Base-by-base conservation (phyloP, 2,113 vertebrate genomes). In the Leptosomus discolor region DNA sequence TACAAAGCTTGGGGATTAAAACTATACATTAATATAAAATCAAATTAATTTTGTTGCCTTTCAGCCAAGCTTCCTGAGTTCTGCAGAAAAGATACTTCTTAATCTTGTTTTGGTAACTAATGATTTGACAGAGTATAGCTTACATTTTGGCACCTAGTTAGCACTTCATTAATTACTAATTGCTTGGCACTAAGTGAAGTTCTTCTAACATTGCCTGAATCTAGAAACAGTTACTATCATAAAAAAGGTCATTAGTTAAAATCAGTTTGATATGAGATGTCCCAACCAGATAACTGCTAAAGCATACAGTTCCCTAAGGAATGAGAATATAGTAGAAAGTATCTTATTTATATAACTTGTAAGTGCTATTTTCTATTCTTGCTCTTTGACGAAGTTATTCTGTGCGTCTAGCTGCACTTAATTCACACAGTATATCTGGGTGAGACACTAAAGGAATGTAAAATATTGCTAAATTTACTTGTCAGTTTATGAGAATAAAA, bases 151-250 rank as follows among this genome's bases (percentile, higher is more conserved):
- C 54, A 86, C 41, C 37, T 80, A 77, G 88, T 76, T 91, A 83
- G 27, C 57, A 29, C 57, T 85, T 93, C 23, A 57, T 90, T 88
- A 90, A 89, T 94, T 94, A 70, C 29, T 94, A 86, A 94, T 78
- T 87, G 41, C 36, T 75, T 92, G 64, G 63, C 39, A 48, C 65
- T 64, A 85, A 60, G 46, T 79, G 46, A 94, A 77, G 23, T 64
- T 86, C 32, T 93, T 75, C 36, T 65, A 53, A 64, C 9, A 15
- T 58, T 84, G 69, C n/a, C 41, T 63, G 41, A 88, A 88, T 84
- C 68, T 63, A 67, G 36, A 82, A 88, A 37, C 11, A 68, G 20
- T 67, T 85, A 43, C 71, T 84, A 70, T 75, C 36, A 56, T 75
- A 74, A 51, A 46, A 91, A 85, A n/a, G n/a, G 30, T 56, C 46